Percentiles rank a stretch among this genome's conserved stretches.
These are phyloP conservation scores for Gnathonemus longibarbis DNA, from an alignment of 2,113 vertebrate genomes.

Conservation along the genomic window DNA sequence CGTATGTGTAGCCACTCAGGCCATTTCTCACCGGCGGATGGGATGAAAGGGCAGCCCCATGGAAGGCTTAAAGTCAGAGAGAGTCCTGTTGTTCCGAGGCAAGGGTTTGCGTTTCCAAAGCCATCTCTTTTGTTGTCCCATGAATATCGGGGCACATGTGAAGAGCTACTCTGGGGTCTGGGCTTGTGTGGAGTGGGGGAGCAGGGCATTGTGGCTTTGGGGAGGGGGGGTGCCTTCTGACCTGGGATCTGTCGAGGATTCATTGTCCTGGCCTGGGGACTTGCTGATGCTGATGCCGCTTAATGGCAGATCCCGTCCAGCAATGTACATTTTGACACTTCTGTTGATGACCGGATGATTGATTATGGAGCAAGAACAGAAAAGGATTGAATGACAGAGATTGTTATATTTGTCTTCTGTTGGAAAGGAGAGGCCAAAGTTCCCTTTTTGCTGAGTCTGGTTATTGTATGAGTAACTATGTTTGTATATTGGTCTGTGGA, in stretches of 20 bases:
- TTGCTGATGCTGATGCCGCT: too few relatives aligned
- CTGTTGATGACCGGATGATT: not conserved
- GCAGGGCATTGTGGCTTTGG: slow-evolving; percentile 19
- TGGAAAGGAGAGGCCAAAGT: not conserved
- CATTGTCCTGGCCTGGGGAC: not conserved
- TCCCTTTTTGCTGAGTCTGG: not conserved
- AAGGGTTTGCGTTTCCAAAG: not conserved
- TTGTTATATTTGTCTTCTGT: not conserved
- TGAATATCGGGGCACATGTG: not conserved
- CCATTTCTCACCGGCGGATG: not conserved
- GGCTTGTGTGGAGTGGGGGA: not conserved
- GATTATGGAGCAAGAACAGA: not conserved
- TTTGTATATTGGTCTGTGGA: not conserved
- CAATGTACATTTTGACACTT: slow-evolving; percentile 3
- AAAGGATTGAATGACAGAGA: not conserved
- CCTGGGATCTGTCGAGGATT: not conserved
- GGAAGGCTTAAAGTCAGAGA: not conserved
- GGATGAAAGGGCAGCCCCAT: not conserved
- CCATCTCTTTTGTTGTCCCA: not conserved
- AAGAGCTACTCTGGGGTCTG: not conserved
- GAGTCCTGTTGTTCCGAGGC: not conserved
- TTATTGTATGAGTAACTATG: not conserved
- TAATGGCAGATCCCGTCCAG: not conserved
- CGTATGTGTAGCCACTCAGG: not conserved
- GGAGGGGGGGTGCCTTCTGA: not conserved